Percentiles rank a stretch among this genome's conserved stretches.
These are phyloP conservation scores for Oenanthe melanoleuca DNA, from an alignment of 2,113 vertebrate genomes.

Conservation along the genomic window DNA sequence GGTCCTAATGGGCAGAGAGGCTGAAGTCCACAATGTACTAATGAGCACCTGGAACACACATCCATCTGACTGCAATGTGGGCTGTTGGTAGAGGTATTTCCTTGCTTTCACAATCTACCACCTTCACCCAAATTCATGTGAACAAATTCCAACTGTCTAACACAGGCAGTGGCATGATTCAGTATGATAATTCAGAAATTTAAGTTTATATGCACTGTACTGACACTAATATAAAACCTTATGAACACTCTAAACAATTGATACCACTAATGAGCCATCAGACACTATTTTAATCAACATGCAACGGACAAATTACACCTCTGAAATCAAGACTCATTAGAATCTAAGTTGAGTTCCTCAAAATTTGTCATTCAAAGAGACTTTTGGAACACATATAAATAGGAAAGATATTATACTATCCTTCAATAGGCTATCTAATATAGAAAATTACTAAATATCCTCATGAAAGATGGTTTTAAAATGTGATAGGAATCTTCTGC, in stretches of 20 bases:
- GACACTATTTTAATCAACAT: not conserved
- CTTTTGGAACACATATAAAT: not conserved
- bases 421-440: not conserved
- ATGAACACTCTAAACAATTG: not conserved
- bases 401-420: not conserved
- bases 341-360: not conserved
- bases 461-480: not conserved
- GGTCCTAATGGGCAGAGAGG: not conserved
- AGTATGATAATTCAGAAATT: not conserved
- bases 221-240: not conserved
- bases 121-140: not conserved
- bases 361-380: not conserved
- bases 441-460: not conserved
- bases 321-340: not conserved
- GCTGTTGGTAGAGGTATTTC: too few species aligned
- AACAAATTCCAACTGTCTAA: not conserved
- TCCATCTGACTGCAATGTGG: not conserved
- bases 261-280: not conserved
- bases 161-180: not conserved
- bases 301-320: not conserved
- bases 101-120: too few species aligned
- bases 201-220: not conserved
- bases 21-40: not conserved
- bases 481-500: not conserved
- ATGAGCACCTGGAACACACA: fast-evolving